A percentile compares a stretch with the other conserved stretches of the same genome.
These are phyloP conservation scores for Erpetoichthys calabaricus DNA, from an alignment of 2,797 vertebrate genomes.

Conservation along the genomic window DNA sequence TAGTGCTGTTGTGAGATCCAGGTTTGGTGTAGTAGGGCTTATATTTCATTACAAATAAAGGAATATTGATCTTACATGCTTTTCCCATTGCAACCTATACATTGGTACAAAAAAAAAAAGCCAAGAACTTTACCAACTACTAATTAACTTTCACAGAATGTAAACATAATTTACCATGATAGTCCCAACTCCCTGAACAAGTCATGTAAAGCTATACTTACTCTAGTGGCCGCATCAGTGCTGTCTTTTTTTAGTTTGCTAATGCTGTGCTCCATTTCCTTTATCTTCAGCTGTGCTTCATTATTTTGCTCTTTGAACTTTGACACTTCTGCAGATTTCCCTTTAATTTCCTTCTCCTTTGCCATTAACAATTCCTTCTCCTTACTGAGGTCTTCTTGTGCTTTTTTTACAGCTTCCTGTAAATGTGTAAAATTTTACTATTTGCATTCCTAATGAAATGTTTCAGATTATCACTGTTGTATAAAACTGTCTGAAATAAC, in stretches of 20 bases:
- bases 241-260: slow-evolving; percentile 66
- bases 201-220: slow-evolving; percentile 17
- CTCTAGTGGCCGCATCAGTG: slow-evolving; percentile 60
- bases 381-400: slow-evolving; percentile 64
- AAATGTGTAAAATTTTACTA: slow-evolving; percentile 8
- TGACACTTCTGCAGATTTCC: slow-evolving; percentile 51
- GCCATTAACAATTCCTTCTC: slow-evolving; percentile 67
- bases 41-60: no score
- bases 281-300: slow-evolving; percentile 71
- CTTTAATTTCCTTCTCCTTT: slow-evolving; percentile 70
- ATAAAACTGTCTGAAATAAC: background rate
- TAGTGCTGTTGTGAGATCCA: no score
- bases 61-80: no score
- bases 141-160: no score
- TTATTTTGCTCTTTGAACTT: slow-evolving; percentile 64
- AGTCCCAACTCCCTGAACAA: no score
- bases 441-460: background rate
- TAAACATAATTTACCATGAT: no score
- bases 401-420: slow-evolving; percentile 66
- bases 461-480: background rate
- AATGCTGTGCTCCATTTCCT: slow-evolving; percentile 74
- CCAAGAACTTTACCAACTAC: no score
- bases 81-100: no score
- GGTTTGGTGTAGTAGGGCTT: no score
- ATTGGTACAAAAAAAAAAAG: no score